phyloP scores from a whole-genome alignment of 2,888 invertebrate species.

The Anoplius nigerrimus region DNA sequence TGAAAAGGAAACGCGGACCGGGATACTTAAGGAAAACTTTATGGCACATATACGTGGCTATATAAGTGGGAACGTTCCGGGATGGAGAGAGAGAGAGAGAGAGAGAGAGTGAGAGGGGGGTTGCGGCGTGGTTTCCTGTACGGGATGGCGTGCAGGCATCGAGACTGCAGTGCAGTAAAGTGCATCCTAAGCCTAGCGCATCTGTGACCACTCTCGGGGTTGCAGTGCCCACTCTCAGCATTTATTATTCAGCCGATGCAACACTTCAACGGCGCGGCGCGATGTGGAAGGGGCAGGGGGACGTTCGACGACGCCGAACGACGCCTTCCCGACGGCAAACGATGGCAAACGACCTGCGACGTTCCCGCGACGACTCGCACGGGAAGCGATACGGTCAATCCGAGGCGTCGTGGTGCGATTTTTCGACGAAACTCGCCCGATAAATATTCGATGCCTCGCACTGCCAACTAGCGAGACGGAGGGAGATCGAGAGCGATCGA shows the following conservation, averaged over 20 bases:
- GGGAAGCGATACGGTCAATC: constrained; percentile 4
- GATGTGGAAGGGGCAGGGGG: neutral
- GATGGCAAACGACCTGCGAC: neutral
- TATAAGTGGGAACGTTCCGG: neutral
- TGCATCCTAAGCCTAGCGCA: constrained; percentile 64
- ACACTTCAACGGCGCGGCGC: constrained; percentile 28
- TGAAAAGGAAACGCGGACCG: constrained; percentile 32
- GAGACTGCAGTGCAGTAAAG: constrained; percentile 66
- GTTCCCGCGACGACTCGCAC: too few species aligned
- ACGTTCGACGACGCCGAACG: neutral
- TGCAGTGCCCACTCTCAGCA: constrained; percentile 52
- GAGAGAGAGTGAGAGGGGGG: neutral
- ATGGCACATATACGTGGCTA: constrained; percentile 27
- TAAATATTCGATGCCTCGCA: constrained; percentile 1
- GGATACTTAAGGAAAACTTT: constrained; percentile 50
- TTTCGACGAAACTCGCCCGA: neutral
- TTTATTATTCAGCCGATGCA: constrained; percentile 61
- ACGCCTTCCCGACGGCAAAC: too few species aligned
- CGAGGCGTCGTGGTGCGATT: neutral
- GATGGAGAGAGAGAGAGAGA: neutral
- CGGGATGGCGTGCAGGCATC: constrained; percentile 19
- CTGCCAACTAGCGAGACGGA: neutral
- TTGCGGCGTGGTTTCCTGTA: constrained; percentile 1
- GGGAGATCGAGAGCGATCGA: too few species aligned
- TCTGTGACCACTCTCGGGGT: constrained; percentile 62